Conservation (phyloP, 1,140 invertebrate genomes). For the Cyclina sinensis region DNA sequence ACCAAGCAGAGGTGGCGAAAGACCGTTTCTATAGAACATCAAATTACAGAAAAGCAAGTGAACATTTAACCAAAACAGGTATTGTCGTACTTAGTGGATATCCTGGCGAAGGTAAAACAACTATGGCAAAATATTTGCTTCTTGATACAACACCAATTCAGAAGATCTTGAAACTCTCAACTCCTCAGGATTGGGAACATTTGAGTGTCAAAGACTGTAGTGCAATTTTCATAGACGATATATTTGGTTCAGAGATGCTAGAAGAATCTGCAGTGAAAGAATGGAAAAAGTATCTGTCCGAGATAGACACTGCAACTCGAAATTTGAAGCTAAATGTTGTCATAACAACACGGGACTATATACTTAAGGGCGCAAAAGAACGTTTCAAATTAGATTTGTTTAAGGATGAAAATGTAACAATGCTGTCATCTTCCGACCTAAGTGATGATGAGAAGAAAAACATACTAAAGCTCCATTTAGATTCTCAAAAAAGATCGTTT, state of each 20-base stretch:
- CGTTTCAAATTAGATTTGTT: not conserved
- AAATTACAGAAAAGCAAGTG: not conserved
- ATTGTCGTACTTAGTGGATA: slow-evolving; percentile 8
- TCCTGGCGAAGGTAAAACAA: slow-evolving; percentile 32
- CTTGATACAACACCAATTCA: not conserved
- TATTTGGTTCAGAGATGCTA: slow-evolving; percentile 27
- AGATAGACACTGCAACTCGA: not conserved
- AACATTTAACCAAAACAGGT: not conserved
- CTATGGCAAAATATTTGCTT: not conserved
- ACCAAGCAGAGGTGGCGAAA: not conserved
- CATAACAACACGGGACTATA: slow-evolving; percentile 35
- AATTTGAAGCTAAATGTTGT: not conserved
- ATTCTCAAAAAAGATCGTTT: not conserved
- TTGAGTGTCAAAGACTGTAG: not conserved
- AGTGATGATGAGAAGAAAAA: slow-evolving; percentile 21
- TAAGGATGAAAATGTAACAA: slow-evolving; percentile 11
- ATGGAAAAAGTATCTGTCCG: slow-evolving; percentile 13
- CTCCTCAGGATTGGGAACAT: slow-evolving; percentile 6
- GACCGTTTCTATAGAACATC: not conserved
- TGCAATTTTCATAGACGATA: slow-evolving; percentile 50
- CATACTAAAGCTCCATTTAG: not conserved
- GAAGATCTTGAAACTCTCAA: not conserved
- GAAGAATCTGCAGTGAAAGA: not conserved
- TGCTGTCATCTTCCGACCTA: slow-evolving; percentile 15
- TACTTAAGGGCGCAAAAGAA: slow-evolving; percentile 9